Evolutionary conservation across 2,797 vertebrate genomes (phyloP), one percentile per base, ranked within the genome.

Genomic region (Podarcis siculus): DNA sequence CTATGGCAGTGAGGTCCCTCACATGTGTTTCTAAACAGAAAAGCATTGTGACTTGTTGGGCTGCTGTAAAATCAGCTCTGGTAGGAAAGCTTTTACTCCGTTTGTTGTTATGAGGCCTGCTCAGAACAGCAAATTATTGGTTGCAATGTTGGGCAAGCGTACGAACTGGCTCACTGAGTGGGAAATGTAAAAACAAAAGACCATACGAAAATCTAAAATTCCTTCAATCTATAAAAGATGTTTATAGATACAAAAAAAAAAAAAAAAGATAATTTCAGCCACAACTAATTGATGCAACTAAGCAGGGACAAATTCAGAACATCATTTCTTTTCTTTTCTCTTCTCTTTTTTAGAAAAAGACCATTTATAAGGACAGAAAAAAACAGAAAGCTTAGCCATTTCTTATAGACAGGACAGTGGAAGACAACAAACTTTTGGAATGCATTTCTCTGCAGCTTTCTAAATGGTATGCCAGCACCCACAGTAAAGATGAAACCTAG

Each of bases 91-190:
- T 45, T 45, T 45, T 45, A 45, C 45, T 45, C 45, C 9, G 10
- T 45, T 45, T 45, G 9, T 45, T 45, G 45, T 45, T 45, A 45
- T 45, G 45, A 45, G 9, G 45, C 45, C 45, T 45, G 45, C 2
- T 45, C 45, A 55, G 49, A 55, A 55, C 49, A 55, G 13, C 49
- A 55, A 55, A 55, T 55, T 15, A 4, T 84, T 91, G 86, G 32
- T 72, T 92, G 89, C 71, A 75, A 9, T 19, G 81, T 80, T 89
- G 85, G 77, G 76, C 85, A 79, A 87, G 39, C 45, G 73, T 6
- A 0, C 3, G 10, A 67, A 86, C n/a, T 72, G 61, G 21, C 61
- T 87, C 39, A 82, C 5, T 69, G 3, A 19, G 23, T 58, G 79
- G 73, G 32, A 45, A 90, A 78, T 0, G 81, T 82, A 19, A 69